Conservation (phyloP, 2,797 vertebrate genomes). For the Semotilus atromaculatus region DNA sequence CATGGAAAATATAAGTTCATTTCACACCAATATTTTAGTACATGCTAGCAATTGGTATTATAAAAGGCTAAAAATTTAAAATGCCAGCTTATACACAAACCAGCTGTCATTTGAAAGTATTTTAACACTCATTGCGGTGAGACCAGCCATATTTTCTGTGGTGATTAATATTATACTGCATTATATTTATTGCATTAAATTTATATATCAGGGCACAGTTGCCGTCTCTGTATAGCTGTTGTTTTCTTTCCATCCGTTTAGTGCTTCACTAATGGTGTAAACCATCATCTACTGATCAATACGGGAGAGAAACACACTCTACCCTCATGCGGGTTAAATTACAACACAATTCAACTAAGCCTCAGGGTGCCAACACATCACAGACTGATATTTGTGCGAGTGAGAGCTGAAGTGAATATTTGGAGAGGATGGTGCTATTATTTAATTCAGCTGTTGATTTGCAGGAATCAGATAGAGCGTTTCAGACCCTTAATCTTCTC, state of each 20-base stretch:
- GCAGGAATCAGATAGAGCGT: constrained; percentile 6
- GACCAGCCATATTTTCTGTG: neutral
- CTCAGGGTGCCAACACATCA: constrained; percentile 38
- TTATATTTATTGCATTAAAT: neutral
- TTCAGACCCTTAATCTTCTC: constrained; percentile 8
- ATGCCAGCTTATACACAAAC: neutral
- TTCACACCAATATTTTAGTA: neutral
- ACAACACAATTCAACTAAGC: constrained; percentile 32
- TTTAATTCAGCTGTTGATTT: constrained; percentile 33
- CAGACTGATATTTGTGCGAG: neutral
- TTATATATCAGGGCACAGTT: neutral
- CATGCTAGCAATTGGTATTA: neutral
- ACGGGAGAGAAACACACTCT: constrained; percentile 26
- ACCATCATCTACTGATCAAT: constrained; percentile 44
- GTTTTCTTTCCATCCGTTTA: constrained; percentile 20
- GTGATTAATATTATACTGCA: constrained; percentile 1
- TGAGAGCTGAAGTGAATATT: constrained; percentile 18
- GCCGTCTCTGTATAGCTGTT: neutral
- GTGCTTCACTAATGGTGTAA: constrained; percentile 33
- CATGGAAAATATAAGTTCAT: neutral
- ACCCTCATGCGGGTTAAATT: constrained; percentile 29
- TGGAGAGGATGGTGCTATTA: constrained; percentile 8
- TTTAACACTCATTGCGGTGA: neutral
- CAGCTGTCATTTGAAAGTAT: neutral
- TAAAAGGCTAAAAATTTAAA: neutral